Conservation (phyloP, 2,888 invertebrate species). For the Amitus sp. region DNA sequence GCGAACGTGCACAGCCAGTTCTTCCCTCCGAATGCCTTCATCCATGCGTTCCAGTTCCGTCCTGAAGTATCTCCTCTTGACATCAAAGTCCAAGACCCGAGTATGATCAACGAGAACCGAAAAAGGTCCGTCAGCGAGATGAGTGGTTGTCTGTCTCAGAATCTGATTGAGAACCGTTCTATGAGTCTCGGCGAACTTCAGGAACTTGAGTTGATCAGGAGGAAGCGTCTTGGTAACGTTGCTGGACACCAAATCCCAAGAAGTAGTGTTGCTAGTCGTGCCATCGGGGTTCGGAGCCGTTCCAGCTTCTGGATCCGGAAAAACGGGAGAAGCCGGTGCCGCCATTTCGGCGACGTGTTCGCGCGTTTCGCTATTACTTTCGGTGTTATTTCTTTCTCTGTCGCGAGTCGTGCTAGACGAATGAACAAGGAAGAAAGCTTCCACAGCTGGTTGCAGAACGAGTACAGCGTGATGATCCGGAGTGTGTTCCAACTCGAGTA, state of each 20-base stretch:
- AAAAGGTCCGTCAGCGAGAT: slow-evolving; percentile 87
- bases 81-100: slow-evolving; percentile 88
- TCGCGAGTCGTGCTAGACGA: slow-evolving; percentile 68
- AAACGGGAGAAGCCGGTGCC: slow-evolving; percentile 60
- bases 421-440: slow-evolving; percentile 91
- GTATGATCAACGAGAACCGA: slow-evolving; percentile 89
- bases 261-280: slow-evolving; percentile 21
- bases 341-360: slow-evolving; percentile 60
- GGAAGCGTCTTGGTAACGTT: slow-evolving; percentile 63
- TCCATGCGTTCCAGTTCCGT: slow-evolving; percentile 87
- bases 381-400: slow-evolving; percentile 47
- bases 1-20: slow-evolving; percentile 86
- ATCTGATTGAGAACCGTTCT: slow-evolving; percentile 90
- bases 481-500: slow-evolving; percentile 81
- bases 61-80: slow-evolving; percentile 86
- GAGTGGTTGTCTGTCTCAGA: slow-evolving; percentile 80
- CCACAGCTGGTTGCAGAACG: slow-evolving; percentile 84
- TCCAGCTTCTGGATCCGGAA: slow-evolving; percentile 55
- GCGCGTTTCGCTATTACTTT: slow-evolving; percentile 52
- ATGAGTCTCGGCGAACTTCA: slow-evolving; percentile 87
- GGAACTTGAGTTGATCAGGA: slow-evolving; percentile 79
- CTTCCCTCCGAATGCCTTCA: slow-evolving; percentile 82
- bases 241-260: slow-evolving; percentile 56
- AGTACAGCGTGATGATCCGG: slow-evolving; percentile 89
- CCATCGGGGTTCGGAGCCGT: slow-evolving; percentile 48